phyloP scores from a whole-genome alignment of 2,113 vertebrate species.

The Hypocryptadius cinnamomeus region DNA sequence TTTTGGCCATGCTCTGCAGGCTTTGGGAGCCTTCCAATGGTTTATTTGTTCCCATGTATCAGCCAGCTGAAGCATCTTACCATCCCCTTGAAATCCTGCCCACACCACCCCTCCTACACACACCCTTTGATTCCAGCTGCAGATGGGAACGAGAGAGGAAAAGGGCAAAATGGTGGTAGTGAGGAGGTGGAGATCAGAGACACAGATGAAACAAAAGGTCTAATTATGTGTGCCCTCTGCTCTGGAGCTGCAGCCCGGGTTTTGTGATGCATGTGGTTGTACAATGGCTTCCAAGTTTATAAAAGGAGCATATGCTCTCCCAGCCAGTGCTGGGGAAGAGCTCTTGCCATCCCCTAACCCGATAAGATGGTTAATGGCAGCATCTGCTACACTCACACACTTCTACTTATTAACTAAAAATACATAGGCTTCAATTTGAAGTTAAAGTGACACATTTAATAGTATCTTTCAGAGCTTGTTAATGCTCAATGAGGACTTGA shows the following conservation, averaged over 20 bases:
- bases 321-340: neutral
- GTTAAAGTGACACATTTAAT: slow-evolving; percentile 15
- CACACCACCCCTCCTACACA: neutral
- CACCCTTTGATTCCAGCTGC: slow-evolving; percentile 7
- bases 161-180: neutral
- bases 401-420: slow-evolving; percentile 55
- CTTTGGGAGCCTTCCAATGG: neutral
- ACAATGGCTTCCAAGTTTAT: neutral
- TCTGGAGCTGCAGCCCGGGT: neutral
- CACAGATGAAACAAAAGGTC: neutral
- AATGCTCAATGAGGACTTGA: neutral
- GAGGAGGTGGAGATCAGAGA: slow-evolving; percentile 37
- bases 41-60: neutral
- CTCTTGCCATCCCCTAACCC: neutral
- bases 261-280: neutral
- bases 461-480: slow-evolving; percentile 24
- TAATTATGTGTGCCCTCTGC: slow-evolving; percentile 24
- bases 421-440: slow-evolving; percentile 8
- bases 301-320: neutral
- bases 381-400: neutral
- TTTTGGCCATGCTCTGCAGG: neutral
- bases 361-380: neutral
- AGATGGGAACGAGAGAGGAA: neutral
- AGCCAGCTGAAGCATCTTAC: neutral
- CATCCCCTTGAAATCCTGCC: neutral